Evolutionary conservation across 2,113 vertebrate species (phyloP).

Genomic region (Elanus axillaris): DNA sequence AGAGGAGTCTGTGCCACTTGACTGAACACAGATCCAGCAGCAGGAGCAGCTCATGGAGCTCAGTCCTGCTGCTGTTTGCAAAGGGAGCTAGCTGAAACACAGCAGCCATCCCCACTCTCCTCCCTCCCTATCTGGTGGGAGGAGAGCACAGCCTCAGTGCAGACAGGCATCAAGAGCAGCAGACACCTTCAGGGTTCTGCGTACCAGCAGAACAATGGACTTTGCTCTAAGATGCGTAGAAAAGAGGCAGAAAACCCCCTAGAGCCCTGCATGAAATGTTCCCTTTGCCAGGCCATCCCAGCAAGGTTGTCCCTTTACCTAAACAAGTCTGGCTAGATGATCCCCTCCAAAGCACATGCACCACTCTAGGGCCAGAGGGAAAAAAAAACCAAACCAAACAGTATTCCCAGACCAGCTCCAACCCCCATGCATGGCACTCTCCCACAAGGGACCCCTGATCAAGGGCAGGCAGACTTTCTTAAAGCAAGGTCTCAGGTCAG

Average conservation of each 20-base stretch:
- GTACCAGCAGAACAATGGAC: neutral
- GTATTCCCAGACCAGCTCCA: neutral
- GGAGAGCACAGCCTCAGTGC: neutral
- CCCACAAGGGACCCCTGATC: neutral
- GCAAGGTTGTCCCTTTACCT: neutral
- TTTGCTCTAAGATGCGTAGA: neutral
- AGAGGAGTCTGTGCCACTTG: too few species aligned
- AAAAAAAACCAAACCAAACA: too few species aligned
- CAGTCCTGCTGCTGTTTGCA: neutral
- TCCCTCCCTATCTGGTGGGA: neutral
- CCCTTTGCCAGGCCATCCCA: neutral
- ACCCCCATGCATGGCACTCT: accelerated
- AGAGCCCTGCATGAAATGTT: neutral
- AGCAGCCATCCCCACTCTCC: accelerated
- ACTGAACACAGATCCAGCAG: too few species aligned
- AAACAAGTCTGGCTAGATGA: neutral
- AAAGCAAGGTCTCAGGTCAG: neutral
- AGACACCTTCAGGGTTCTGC: accelerated
- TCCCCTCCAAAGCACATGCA: neutral
- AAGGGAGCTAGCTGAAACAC: neutral
- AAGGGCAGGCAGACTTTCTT: neutral
- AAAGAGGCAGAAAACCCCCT: neutral
- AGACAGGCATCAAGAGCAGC: neutral
- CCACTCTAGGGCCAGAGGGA: neutral
- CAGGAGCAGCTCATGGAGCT: neutral